These are phyloP conservation scores for Bos javanicus DNA, from an alignment of 2,113 vertebrate genomes.

Conservation along the genomic window DNA sequence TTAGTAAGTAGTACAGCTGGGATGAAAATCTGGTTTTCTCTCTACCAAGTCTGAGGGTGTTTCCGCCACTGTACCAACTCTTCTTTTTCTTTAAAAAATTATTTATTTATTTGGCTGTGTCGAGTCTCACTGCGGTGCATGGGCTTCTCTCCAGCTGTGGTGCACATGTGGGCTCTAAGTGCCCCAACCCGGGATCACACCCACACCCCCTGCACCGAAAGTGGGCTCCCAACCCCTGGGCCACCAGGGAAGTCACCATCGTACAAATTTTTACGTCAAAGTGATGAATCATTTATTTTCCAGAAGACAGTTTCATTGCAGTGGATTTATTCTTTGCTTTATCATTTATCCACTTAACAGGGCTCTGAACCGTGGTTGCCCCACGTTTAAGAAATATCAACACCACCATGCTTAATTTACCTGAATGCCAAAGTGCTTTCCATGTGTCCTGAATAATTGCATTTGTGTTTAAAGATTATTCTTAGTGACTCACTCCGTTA, in stretches of 20 bases:
- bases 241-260: background rate
- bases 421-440: background rate
- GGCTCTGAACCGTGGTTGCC: background rate
- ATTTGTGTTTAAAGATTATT: background rate
- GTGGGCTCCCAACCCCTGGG: background rate
- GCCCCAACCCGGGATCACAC: background rate
- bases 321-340: background rate
- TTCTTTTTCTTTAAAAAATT: background rate
- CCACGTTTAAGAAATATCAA: conserved; percentile 6
- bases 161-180: background rate
- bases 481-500: background rate
- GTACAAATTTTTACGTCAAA: background rate
- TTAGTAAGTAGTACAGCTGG: background rate
- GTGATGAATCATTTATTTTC: background rate
- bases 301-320: background rate
- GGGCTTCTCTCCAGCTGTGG: background rate
- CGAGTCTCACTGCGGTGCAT: background rate
- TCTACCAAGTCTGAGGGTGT: background rate
- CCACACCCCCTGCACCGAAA: background rate
- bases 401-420: background rate
- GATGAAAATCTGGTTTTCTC: background rate
- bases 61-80: background rate
- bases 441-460: background rate
- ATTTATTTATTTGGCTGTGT: background rate
- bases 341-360: background rate